Evolutionary conservation across 2,888 invertebrate species (phyloP).

Genomic region (Nemoura dubitans): DNA sequence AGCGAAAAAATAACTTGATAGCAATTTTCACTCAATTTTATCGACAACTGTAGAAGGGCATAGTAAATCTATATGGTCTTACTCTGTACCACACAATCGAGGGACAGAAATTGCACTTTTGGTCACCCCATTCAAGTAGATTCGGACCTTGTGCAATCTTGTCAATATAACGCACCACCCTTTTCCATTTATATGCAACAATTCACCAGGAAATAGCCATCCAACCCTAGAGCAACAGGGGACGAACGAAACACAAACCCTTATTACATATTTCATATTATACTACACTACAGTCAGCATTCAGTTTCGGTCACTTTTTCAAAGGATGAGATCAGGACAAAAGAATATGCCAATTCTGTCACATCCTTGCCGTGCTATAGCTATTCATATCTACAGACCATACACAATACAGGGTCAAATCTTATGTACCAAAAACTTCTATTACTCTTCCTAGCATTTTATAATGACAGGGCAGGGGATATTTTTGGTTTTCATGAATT

Average conservation of each 20-base stretch:
- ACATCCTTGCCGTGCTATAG: not conserved
- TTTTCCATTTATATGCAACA: constrained; percentile 33
- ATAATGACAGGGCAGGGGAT: not conserved
- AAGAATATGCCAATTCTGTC: constrained; percentile 38
- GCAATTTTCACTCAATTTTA: too few relatives aligned
- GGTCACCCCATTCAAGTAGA: not conserved
- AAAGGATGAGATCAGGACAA: constrained; percentile 35
- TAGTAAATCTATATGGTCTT: too few relatives aligned
- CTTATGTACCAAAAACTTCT: constrained; percentile 22
- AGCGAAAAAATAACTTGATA: too few relatives aligned
- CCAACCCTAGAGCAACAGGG: constrained; percentile 20
- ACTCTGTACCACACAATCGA: too few relatives aligned
- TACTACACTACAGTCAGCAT: not conserved
- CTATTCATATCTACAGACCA: not conserved
- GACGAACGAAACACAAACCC: constrained; percentile 26
- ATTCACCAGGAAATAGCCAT: constrained; percentile 37
- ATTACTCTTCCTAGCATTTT: constrained; percentile 14
- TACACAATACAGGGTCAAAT: constrained; percentile 27
- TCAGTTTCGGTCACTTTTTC: not conserved
- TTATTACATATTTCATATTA: constrained; percentile 16
- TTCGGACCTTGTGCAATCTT: constrained; percentile 25
- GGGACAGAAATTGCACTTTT: not conserved
- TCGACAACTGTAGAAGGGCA: too few relatives aligned
- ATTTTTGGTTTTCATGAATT: constrained; percentile 30
- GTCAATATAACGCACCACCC: constrained; percentile 1